Evolutionary conservation across 92 coral and sea anemone species (phyloP).

Genomic region (Epizoanthus scotinus): DNA sequence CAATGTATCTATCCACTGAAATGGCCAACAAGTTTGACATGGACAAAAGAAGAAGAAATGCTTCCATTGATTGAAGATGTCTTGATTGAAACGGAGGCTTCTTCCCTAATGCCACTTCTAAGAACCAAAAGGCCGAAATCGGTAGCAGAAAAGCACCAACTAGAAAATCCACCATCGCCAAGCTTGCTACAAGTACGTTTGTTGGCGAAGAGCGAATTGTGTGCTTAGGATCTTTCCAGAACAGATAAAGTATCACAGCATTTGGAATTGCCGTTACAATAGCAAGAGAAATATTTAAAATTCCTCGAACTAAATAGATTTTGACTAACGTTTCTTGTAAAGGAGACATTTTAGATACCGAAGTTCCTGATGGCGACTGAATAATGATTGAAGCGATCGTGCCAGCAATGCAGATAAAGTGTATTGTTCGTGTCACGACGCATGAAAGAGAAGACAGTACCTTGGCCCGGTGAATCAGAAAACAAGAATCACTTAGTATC

Average conservation of each 20-base stretch:
- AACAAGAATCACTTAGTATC: no score
- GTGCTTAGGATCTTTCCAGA: conserved; percentile 33
- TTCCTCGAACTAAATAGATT: conserved; percentile 29
- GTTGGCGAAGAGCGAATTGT: conserved; percentile 30
- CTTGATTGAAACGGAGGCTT: conserved; percentile 25
- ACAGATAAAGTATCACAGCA: conserved; percentile 14
- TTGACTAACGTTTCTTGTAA: background rate
- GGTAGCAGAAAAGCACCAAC: conserved; percentile 22
- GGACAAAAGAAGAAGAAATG: conserved; percentile 17
- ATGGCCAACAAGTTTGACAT: conserved; percentile 30
- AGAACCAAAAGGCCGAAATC: conserved; percentile 35
- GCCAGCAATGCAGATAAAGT: no score
- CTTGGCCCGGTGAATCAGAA: no score
- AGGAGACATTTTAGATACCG: conserved; percentile 13
- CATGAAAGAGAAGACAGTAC: no score
- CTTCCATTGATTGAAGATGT: conserved; percentile 35
- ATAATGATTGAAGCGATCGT: no score
- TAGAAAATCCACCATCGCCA: conserved; percentile 30
- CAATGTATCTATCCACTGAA: conserved; percentile 31
- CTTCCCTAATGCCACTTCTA: background rate
- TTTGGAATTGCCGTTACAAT: conserved; percentile 21
- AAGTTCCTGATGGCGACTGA: no score
- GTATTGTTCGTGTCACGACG: no score
- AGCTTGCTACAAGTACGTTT: conserved; percentile 8
- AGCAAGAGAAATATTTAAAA: conserved; percentile 20